phyloP scores from a whole-genome alignment of 2,888 invertebrate species.

The Empis livida region DNA sequence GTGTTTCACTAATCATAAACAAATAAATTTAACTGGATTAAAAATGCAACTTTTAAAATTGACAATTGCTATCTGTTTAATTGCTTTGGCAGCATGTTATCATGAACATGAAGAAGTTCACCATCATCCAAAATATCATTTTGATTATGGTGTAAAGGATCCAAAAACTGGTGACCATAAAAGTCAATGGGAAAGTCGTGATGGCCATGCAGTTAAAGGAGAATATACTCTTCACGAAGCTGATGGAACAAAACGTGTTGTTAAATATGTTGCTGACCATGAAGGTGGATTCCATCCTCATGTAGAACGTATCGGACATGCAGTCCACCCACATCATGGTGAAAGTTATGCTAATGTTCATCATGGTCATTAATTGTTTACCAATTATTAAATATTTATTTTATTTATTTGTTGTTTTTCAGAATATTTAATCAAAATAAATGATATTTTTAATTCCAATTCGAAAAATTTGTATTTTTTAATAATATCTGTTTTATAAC shows the following conservation, averaged over 20 bases:
- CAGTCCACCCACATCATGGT: slow-evolving; percentile 17
- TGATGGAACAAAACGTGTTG: slow-evolving; percentile 38
- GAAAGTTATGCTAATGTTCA: slow-evolving; percentile 7
- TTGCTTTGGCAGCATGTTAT: too few species aligned
- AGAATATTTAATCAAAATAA: too few species aligned
- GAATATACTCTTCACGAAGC: slow-evolving; percentile 38
- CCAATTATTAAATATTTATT: too few species aligned
- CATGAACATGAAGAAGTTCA: slow-evolving; percentile 9
- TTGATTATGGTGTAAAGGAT: slow-evolving; percentile 39
- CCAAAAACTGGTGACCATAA: slow-evolving; percentile 38
- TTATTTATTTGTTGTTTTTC: too few species aligned
- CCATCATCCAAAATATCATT: slow-evolving; percentile 36
- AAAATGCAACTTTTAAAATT: too few species aligned
- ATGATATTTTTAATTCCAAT: too few species aligned
- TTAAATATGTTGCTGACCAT: slow-evolving; percentile 38
- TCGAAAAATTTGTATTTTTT: too few species aligned
- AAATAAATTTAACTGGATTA: too few species aligned
- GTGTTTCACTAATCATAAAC: too few species aligned
- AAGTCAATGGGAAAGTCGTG: slow-evolving; percentile 38
- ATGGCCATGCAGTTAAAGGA: slow-evolving; percentile 40
- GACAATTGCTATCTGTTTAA: too few species aligned
- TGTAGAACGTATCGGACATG: slow-evolving; percentile 38
- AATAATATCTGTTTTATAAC: too few species aligned
- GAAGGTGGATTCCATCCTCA: slow-evolving; percentile 39
- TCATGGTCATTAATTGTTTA: background rate